These are phyloP conservation scores for Candidula unifasciata DNA, from an alignment of 2,888 invertebrate species.

Conservation along the genomic window DNA sequence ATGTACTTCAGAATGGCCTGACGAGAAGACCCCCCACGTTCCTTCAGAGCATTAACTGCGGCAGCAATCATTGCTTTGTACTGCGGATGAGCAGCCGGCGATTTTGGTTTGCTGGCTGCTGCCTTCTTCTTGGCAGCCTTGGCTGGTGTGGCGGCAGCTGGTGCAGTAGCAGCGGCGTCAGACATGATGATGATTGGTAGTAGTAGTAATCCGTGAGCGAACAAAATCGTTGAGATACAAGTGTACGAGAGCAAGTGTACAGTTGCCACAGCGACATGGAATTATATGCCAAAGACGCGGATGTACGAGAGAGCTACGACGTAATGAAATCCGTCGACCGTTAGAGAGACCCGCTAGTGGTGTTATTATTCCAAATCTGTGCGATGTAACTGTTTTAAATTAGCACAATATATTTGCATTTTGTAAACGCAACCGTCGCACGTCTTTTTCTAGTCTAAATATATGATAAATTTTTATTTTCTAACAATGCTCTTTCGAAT, in stretches of 20 bases:
- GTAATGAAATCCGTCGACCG: not conserved
- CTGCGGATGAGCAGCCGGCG: not conserved
- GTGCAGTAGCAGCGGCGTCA: not conserved
- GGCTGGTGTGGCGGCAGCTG: not conserved
- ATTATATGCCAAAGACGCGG: not conserved
- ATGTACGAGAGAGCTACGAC: not conserved
- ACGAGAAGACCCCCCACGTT: slow-evolving; percentile 74
- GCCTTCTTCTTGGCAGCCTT: slow-evolving; percentile 6
- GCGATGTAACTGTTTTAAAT: not conserved
- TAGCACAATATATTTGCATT: not conserved
- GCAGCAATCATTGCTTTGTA: not conserved
- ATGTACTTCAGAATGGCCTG: slow-evolving; percentile 77
- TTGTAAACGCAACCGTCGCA: not conserved
- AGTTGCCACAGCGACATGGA: not conserved
- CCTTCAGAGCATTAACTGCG: slow-evolving; percentile 61
- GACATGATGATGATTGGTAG: not conserved
- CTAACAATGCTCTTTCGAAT: not conserved
- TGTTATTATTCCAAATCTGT: not conserved
- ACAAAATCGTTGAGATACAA: not conserved
- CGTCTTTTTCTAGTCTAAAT: not conserved
- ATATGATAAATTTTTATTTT: not conserved
- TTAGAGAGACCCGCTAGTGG: not conserved
- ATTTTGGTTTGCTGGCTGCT: not conserved
- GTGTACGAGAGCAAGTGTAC: not conserved
- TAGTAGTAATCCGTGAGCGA: not conserved